These are phyloP conservation scores for Telmatherina bonti DNA, from an alignment of 2,797 vertebrate genomes.

Conservation along the genomic window DNA sequence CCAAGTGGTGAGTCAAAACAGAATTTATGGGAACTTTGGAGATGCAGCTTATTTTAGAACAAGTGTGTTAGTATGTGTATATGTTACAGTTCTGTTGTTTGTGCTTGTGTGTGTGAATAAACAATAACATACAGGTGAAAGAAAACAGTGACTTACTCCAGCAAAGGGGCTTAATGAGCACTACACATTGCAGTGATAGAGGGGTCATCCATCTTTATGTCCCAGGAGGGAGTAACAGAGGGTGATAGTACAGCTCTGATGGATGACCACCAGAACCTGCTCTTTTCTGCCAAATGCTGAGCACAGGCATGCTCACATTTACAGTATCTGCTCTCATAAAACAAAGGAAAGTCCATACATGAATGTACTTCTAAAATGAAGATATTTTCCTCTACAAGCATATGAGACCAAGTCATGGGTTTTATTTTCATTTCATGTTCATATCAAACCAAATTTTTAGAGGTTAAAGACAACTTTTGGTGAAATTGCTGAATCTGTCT, in stretches of 20 bases:
- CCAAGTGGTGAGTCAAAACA: conserved; percentile 2
- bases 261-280: conserved; percentile 48
- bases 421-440: neutral
- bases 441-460: neutral
- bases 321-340: conserved; percentile 12
- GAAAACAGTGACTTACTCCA: conserved; percentile 18
- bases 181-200: conserved; percentile 35
- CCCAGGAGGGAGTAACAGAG: conserved; percentile 49
- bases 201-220: conserved; percentile 45
- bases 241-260: conserved; percentile 54
- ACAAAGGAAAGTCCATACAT: neutral
- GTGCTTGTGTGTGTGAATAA: conserved; percentile 9
- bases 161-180: conserved; percentile 45
- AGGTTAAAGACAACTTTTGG: neutral
- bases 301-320: conserved; percentile 23
- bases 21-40: neutral
- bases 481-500: neutral
- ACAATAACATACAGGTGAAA: conserved; percentile 15
- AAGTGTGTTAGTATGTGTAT: neutral
- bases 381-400: neutral
- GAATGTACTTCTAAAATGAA: neutral
- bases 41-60: conserved; percentile 15
- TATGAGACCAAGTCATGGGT: neutral
- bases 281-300: conserved; percentile 41
- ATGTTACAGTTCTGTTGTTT: neutral